phyloP scores from a whole-genome alignment of 2,113 vertebrate genomes.

The Heteronetta atricapilla region DNA sequence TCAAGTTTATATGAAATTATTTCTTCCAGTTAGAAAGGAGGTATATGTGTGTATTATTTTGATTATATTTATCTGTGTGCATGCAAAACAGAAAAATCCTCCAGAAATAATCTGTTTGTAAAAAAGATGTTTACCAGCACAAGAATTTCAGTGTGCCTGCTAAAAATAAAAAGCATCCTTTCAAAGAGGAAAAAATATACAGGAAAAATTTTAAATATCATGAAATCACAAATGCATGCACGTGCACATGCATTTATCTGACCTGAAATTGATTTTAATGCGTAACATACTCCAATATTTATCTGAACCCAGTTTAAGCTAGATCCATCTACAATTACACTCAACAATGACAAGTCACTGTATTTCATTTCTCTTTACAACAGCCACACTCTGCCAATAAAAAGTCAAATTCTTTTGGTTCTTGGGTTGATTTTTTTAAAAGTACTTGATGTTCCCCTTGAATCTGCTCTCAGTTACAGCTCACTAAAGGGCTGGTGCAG shows the following conservation, averaged over 20 bases:
- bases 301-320: conserved; percentile 43
- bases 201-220: not conserved
- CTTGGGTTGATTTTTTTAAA: conserved; percentile 63
- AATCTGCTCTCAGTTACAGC: conserved; percentile 63
- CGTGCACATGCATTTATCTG: not conserved
- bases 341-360: conserved; percentile 66
- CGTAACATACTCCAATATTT: conserved; percentile 42
- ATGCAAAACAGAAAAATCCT: conserved; percentile 4
- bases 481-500: conserved; percentile 50
- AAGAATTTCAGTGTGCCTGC: not conserved
- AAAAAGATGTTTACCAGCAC: not conserved
- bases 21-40: conserved; percentile 38
- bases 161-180: not conserved
- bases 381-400: conserved; percentile 69
- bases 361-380: conserved; percentile 75
- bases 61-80: conserved; percentile 11
- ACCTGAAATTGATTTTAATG: not conserved
- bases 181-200: not conserved
- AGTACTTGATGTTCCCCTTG: conserved; percentile 57
- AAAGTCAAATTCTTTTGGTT: conserved; percentile 74
- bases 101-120: conserved; percentile 16
- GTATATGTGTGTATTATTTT: not conserved
- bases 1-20: conserved; percentile 37
- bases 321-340: conserved; percentile 40
- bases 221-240: not conserved